Conservation (phyloP, 2,888 invertebrate genomes). For the Trichopria drosophilae region DNA sequence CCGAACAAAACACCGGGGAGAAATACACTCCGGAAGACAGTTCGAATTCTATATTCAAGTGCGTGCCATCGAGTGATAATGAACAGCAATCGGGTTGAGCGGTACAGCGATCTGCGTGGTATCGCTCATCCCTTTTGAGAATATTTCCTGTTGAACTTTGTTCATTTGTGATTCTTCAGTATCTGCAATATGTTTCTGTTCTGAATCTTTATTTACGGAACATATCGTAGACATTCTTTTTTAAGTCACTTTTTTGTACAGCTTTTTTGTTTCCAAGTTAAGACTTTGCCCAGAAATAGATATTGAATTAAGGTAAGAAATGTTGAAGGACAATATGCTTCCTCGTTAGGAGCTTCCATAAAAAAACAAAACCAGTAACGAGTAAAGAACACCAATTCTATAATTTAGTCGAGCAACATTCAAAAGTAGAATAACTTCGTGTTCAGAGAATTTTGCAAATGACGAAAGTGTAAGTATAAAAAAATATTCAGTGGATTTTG, state of each 20-base stretch:
- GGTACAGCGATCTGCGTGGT: slow-evolving; percentile 33
- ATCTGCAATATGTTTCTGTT: slow-evolving; percentile 3
- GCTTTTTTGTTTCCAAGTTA: too few species aligned
- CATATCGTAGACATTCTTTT: too few species aligned
- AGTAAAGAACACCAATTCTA: slow-evolving; percentile 23
- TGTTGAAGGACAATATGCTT: too few species aligned
- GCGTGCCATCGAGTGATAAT: slow-evolving; percentile 55
- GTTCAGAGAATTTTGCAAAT: slow-evolving; percentile 16
- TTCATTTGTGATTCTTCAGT: slow-evolving; percentile 28
- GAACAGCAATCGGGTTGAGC: slow-evolving; percentile 44
- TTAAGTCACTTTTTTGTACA: too few species aligned
- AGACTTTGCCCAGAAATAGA: too few species aligned
- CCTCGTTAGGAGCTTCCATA: slow-evolving; percentile 21
- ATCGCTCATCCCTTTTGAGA: slow-evolving; percentile 20
- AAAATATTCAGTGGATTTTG: slow-evolving; percentile 37
- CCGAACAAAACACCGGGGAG: slow-evolving; percentile 35
- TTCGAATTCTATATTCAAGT: slow-evolving; percentile 47
- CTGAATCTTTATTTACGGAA: background rate
- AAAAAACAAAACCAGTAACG: slow-evolving; percentile 18
- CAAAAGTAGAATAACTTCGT: slow-evolving; percentile 13
- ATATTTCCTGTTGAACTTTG: slow-evolving; percentile 35
- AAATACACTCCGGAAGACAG: slow-evolving; percentile 37
- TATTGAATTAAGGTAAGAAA: too few species aligned
- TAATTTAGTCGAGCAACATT: slow-evolving; percentile 21
- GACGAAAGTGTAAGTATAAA: slow-evolving; percentile 20